phyloP scores from a whole-genome alignment of 53 echinoderm and acorn worm genomes.

The Temnopleurus reevesii region DNA sequence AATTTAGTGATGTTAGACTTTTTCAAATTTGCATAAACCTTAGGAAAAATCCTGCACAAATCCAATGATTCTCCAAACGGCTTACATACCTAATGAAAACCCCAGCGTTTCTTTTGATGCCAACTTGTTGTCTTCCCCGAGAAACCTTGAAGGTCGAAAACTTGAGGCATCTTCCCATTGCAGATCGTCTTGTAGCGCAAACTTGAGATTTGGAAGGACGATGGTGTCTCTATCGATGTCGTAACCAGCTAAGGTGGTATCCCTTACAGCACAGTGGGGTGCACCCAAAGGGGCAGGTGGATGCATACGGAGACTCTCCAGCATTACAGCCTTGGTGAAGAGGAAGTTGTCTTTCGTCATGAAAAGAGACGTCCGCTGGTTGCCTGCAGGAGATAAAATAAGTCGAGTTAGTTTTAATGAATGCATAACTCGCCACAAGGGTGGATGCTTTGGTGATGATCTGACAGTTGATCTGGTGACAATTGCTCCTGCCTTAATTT shows the following conservation, averaged over 20 bases:
- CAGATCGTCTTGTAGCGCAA: not conserved
- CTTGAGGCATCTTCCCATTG: not conserved
- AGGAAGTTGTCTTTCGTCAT: slow-evolving; percentile 3
- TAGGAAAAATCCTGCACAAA: too few species aligned
- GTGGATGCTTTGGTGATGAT: too few species aligned
- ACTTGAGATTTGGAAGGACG: not conserved
- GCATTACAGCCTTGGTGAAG: slow-evolving; percentile 3
- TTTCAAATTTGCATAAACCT: too few species aligned
- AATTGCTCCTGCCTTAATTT: too few species aligned
- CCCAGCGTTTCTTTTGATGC: not conserved
- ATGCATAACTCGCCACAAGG: too few species aligned
- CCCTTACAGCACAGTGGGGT: slow-evolving; percentile 28
- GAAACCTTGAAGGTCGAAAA: slow-evolving; percentile 21
- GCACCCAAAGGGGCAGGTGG: slow-evolving; percentile 50
- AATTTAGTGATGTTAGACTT: too few species aligned
- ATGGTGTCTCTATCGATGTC: slow-evolving; percentile 33
- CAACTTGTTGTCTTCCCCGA: not conserved
- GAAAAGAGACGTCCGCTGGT: slow-evolving; percentile 24
- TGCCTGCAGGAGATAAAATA: not conserved
- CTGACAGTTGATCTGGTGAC: too few species aligned
- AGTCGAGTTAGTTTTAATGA: too few species aligned
- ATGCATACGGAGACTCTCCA: slow-evolving; percentile 30
- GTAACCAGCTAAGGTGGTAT: slow-evolving; percentile 1
- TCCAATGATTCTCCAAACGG: too few species aligned
- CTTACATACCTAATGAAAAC: slow-evolving; percentile 35